A percentile compares a stretch with the other conserved stretches of the same genome.
phyloP scores from a whole-genome alignment of 1,140 invertebrate genomes.

The Stratiolaelaps scimitus region DNA sequence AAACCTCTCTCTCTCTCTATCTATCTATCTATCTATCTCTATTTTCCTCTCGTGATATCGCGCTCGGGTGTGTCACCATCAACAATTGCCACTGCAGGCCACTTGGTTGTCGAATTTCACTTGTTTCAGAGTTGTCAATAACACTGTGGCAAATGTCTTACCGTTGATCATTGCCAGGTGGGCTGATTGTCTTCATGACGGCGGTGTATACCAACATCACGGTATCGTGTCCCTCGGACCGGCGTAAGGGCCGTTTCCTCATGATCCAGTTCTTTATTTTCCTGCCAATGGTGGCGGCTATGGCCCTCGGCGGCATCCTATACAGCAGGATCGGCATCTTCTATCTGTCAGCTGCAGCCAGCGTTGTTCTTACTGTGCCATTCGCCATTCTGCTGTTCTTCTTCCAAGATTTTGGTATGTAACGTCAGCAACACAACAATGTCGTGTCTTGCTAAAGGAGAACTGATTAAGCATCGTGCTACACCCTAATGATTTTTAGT shows the following conservation, averaged over 20 bases:
- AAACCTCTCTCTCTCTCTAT: no score
- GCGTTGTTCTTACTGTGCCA: background rate
- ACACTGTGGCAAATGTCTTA: background rate
- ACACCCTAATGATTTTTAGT: no score
- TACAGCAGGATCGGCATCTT: background rate
- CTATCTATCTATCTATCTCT: no score
- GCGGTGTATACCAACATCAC: background rate
- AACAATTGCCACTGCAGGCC: no score
- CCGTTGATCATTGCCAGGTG: slow-evolving; percentile 3
- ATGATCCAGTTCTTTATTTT: slow-evolving; percentile 24
- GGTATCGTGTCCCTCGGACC: background rate
- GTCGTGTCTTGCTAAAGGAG: no score
- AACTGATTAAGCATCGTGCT: no score
- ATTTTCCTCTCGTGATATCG: no score
- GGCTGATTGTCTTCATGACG: slow-evolving; percentile 2
- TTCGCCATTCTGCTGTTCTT: background rate
- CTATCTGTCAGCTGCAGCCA: background rate
- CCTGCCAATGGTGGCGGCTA: background rate
- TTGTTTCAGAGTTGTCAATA: no score
- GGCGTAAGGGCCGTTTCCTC: background rate
- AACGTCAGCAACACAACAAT: no score
- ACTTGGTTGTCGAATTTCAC: no score
- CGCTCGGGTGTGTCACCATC: no score
- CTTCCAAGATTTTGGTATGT: slow-evolving; percentile 6
- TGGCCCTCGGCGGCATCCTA: background rate